Base-by-base conservation (phyloP, 2,113 vertebrate genomes). In the Bos javanicus region DNA sequence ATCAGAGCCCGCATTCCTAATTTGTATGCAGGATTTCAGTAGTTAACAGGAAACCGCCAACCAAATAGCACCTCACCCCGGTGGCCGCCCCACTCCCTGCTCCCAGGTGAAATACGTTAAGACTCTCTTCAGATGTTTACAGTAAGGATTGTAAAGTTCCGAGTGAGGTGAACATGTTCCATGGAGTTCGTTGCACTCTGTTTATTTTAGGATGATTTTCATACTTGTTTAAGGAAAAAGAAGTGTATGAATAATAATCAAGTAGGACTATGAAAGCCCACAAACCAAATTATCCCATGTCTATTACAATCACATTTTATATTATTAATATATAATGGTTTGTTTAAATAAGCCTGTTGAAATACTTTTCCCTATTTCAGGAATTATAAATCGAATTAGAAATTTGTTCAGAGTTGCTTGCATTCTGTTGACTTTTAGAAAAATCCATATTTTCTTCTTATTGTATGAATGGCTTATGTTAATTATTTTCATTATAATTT, bases 11-110 rank as follows among this genome's bases (percentile, higher is more conserved):
- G 2, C 33, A 1, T 90, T 50, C 10, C 15, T 39, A 7, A 62
- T 74, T 76, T 81, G 8, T 54, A 7, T 25, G 23, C 28, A 89
- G 60, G 90, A n/a, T 80, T 87, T 6, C 30, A 78, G 9, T 56
- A 52, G 88, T 60, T n/a, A 80, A 3, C 36, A 26, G 62, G 48
- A 95, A 80, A 33, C 46, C 26, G 5, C 43, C 87, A 59, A 30
- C 67, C 67, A 50, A 56, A 25, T 56, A 74, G 36, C 13, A 28
- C 26, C 28, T 76, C 6, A 39, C 1, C 54, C 11, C 0, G 0
- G 0, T 36, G 36, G 33, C 2, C 5, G 0, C 16, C 25, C 28
- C 5, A 0, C 17, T 10, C 36, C 28, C 6, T 59, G 2, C 19
- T 46, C 46, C 64, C 3, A 30, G 8, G 30, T 59, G 7, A 21